Evolutionary conservation across 2,113 vertebrate species (phyloP), one percentile per base, ranked within the genome.

Genomic region (Erinaceus europaeus): DNA sequence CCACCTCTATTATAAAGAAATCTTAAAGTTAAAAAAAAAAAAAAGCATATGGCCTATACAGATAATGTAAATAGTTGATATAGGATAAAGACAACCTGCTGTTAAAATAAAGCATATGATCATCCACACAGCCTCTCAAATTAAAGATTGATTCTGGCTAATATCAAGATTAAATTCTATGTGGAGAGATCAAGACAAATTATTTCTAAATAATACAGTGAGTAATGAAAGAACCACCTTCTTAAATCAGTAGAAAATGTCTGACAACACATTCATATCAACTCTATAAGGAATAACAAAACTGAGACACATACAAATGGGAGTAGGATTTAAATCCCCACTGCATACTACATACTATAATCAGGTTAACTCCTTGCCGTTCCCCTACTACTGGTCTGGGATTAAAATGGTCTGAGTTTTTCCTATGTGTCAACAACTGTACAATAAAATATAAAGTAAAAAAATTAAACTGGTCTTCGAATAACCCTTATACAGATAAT

Each of bases 311-410:
- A 81, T 32, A 87, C 62, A 77, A 5, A 87, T 67, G 74, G n/a
- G n/a, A n/a, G n/a, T 11, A 91, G 88, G 23, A 71, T 36, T 74
- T 87, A 90, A 89, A 92, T 80, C 68, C n/a, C 34, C 62, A 81
- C 50, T 92, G 88, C n/a, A 71, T 9, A 34, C 15, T 32, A 80
- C n/a, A 71, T 9, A 34, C 15, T 32, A 80, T 21, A 84, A 81
- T 20, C 44, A 53, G 69, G 44, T 76, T 52, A 80, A 57, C 64
- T n/a, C 71, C 68, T 61, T 40, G 62, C 27, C 48, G 14, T 38
- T 89, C 72, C 50, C 82, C 68, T 86, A 50, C 83, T 82, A 68
- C 23, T 55, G 55, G 65, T 3, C 57, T 67, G 32, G 25, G n/a
- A 69, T 57, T 86, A 69, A 77, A 80, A 77, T 38, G n/a, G n/a